These are phyloP conservation scores for Amia ocellicauda DNA, from an alignment of 2,113 vertebrate genomes.

Conservation along the genomic window DNA sequence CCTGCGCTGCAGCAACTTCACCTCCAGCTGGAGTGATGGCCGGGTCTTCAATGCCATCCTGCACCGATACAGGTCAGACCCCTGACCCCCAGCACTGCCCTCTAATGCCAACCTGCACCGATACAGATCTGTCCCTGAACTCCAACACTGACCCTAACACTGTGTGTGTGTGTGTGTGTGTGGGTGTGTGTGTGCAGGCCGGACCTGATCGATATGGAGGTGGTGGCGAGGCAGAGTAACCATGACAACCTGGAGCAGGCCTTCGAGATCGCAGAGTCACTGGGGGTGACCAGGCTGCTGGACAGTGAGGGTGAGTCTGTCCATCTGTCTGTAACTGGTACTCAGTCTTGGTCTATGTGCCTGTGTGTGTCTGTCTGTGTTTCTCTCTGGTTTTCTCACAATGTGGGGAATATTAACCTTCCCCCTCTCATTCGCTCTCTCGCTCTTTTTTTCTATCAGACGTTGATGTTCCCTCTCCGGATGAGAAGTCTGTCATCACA, in stretches of 20 bases:
- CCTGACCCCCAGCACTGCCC: neutral
- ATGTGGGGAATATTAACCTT: neutral
- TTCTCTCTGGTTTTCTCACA: neutral
- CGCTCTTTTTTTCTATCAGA: conserved; percentile 60
- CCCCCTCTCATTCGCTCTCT: neutral
- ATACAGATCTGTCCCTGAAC: neutral
- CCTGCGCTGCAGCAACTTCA: conserved; percentile 94
- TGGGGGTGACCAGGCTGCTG: conserved; percentile 90
- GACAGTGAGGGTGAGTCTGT: conserved; percentile 85
- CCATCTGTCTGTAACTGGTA: too few relatives aligned
- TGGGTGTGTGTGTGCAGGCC: conserved; percentile 78
- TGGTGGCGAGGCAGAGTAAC: conserved; percentile 85
- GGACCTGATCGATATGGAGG: conserved; percentile 94
- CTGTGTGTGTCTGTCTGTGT: neutral
- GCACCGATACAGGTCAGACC: conserved; percentile 86
- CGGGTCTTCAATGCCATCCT: conserved; percentile 98
- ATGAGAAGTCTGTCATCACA: conserved; percentile 98
- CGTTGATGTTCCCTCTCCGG: conserved; percentile 90
- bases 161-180: conserved; percentile 19
- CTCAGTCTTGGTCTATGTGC: too few relatives aligned
- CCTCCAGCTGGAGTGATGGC: conserved; percentile 90
- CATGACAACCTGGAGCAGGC: conserved; percentile 95
- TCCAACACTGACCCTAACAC: neutral
- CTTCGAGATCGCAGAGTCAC: conserved; percentile 90
- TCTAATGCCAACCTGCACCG: neutral